Percentiles rank a stretch among this genome's conserved stretches.
phyloP scores from a whole-genome alignment of 2,113 vertebrate genomes.

The Thryonomys swinderianus region DNA sequence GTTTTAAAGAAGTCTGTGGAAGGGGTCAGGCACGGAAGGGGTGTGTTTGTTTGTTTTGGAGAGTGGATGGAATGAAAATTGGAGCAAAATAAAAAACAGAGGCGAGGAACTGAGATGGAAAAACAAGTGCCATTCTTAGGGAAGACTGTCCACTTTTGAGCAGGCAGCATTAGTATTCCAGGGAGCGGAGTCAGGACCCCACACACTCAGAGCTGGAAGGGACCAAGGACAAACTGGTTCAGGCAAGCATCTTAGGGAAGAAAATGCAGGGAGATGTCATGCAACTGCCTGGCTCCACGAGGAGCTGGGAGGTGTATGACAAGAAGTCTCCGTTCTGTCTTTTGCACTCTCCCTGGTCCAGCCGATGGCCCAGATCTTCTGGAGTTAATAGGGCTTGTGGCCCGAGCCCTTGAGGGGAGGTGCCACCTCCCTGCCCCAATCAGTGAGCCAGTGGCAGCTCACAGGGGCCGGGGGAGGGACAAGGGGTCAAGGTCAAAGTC shows the following conservation, averaged over 20 bases:
- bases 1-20: conserved; percentile 10
- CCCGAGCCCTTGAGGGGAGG: background rate
- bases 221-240: background rate
- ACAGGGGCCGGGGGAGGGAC: background rate
- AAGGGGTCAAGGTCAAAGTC: background rate
- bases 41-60: conserved; percentile 62
- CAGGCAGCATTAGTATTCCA: conserved; percentile 54
- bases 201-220: conserved; percentile 48
- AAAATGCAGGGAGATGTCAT: background rate
- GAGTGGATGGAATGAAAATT: conserved; percentile 63
- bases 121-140: conserved; percentile 58
- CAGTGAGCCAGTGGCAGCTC: background rate
- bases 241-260: background rate
- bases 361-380: background rate
- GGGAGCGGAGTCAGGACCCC: conserved; percentile 59
- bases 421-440: background rate
- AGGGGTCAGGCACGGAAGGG: background rate
- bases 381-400: background rate
- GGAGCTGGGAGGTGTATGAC: background rate
- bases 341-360: rapidly evolving
- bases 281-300: background rate
- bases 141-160: conserved; percentile 57
- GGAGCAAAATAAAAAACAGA: conserved; percentile 54
- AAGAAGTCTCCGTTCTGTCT: background rate
- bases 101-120: conserved; percentile 27